phyloP scores from a whole-genome alignment of 2,797 vertebrate genomes.

The Labeo calbasu region DNA sequence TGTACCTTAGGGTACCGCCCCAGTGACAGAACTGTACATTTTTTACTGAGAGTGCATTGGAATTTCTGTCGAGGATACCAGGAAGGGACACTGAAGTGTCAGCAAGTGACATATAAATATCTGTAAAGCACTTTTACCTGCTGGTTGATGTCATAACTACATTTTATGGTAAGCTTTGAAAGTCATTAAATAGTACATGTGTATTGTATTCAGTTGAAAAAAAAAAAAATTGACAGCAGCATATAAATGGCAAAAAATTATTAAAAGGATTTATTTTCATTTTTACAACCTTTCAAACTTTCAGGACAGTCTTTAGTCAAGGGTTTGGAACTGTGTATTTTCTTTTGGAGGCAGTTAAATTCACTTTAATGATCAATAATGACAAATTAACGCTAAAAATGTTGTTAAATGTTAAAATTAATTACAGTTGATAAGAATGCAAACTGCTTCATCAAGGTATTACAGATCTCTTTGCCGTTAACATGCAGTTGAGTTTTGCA shows the following conservation, averaged over 20 bases:
- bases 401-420: neutral
- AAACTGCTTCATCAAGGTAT: neutral
- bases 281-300: no score
- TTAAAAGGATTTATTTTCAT: no score
- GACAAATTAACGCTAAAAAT: neutral
- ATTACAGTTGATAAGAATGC: no score
- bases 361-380: no score
- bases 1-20: no score
- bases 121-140: neutral
- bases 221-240: neutral
- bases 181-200: neutral
- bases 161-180: neutral
- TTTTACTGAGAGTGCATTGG: neutral
- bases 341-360: no score
- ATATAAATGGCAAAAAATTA: neutral
- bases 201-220: neutral
- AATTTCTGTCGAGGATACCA: neutral
- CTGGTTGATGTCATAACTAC: neutral
- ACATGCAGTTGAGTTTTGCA: neutral
- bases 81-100: neutral
- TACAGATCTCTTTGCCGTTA: neutral
- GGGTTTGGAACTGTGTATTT: no score
- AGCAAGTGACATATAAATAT: neutral
- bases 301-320: no score
- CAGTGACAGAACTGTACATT: no score